phyloP scores from a whole-genome alignment of 2,888 invertebrate genomes.

The Eilema caniola region DNA sequence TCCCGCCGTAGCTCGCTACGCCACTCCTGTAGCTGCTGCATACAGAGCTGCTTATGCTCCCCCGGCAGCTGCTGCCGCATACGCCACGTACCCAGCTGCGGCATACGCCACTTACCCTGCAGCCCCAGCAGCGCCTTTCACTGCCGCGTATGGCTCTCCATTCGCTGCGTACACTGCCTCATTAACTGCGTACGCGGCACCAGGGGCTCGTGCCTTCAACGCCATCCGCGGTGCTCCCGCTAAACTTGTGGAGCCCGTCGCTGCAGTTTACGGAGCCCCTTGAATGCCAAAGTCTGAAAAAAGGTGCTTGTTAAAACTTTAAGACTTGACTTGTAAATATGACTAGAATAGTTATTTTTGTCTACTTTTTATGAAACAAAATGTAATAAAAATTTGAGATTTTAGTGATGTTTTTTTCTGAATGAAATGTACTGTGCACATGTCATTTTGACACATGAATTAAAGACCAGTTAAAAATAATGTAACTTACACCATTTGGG shows the following conservation, averaged over 20 bases:
- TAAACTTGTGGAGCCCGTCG: conserved; percentile 85
- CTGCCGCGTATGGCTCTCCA: conserved; percentile 27
- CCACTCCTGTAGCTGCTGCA: conserved; percentile 34
- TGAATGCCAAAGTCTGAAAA: conserved; percentile 61
- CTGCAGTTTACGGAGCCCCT: conserved; percentile 76
- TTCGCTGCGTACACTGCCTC: conserved; percentile 38
- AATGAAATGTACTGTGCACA: background rate
- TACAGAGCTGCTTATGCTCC: conserved; percentile 43
- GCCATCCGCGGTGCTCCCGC: conserved; percentile 89
- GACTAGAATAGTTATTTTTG: conserved; percentile 56
- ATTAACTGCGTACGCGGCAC: conserved; percentile 42
- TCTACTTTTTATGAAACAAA: conserved; percentile 58
- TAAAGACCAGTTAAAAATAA: background rate
- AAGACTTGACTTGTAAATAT: conserved; percentile 80
- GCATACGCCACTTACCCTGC: conserved; percentile 37
- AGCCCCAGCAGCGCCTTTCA: conserved; percentile 28
- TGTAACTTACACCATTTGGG: background rate
- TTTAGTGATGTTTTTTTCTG: conserved; percentile 3
- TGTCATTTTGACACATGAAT: background rate
- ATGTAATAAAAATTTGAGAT: conserved; percentile 46
- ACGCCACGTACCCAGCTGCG: conserved; percentile 38
- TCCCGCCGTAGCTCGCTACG: conserved; percentile 39
- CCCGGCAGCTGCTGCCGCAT: conserved; percentile 37
- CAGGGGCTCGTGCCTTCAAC: conserved; percentile 63
- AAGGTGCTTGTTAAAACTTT: conserved; percentile 59